Conservation (phyloP, 2,113 vertebrate genomes). For the Crypturellus undulatus region DNA sequence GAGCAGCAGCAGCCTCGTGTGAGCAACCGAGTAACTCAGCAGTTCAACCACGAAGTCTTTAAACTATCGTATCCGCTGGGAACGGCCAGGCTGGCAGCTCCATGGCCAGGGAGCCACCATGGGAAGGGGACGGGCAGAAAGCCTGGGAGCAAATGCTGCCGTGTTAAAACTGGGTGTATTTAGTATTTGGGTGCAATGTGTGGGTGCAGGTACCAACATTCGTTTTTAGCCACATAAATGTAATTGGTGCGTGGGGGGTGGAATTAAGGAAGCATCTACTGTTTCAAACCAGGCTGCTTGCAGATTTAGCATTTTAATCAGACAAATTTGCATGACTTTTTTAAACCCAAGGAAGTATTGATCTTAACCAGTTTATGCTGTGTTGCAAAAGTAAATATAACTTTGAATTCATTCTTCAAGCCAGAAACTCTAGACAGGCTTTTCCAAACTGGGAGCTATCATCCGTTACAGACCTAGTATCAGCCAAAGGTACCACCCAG, state of each 20-base stretch:
- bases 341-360: background rate
- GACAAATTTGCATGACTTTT: background rate
- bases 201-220: background rate
- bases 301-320: background rate
- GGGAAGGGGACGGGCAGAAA: background rate
- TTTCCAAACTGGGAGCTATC: background rate
- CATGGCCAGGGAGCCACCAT: background rate
- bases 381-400: background rate
- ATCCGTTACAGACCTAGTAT: slow-evolving; percentile 8
- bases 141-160: background rate
- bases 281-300: background rate
- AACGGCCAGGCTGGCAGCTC: background rate
- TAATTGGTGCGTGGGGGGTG: background rate
- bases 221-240: background rate
- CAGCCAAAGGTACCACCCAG: background rate
- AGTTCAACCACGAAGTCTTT: slow-evolving; percentile 21
- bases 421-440: background rate
- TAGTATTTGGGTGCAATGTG: background rate
- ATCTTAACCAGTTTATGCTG: background rate
- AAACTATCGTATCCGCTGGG: background rate
- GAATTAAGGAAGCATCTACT: background rate
- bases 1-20: background rate
- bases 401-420: background rate
- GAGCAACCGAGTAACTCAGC: background rate
- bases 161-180: background rate